Conservation (phyloP, 2,888 invertebrate species). For the Drosophila prostipennis region DNA sequence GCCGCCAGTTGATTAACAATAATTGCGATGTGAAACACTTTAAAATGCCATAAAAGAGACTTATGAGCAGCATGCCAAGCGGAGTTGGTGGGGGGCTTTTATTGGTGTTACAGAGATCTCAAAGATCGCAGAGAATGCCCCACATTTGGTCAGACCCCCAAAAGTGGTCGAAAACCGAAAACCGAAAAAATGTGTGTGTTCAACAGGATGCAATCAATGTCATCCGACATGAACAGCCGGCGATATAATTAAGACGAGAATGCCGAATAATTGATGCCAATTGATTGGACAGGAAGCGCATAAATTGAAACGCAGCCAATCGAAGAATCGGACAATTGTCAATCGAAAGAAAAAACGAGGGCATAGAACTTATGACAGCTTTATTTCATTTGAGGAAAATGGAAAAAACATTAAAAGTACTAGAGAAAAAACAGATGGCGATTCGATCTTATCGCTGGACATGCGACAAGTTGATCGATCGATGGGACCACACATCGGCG, state of each 20-base stretch:
- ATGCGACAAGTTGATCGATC: conserved; percentile 37
- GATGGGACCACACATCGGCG: conserved; percentile 33
- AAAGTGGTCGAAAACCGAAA: conserved; percentile 17
- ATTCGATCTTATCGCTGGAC: conserved; percentile 48
- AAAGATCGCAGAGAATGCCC: conserved; percentile 17
- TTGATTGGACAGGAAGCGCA: conserved; percentile 67
- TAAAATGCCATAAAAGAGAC: conserved; percentile 58
- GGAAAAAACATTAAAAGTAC: background rate
- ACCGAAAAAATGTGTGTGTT: conserved; percentile 4
- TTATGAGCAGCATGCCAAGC: conserved; percentile 20
- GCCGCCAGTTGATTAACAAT: conserved; percentile 49
- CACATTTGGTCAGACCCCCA: conserved; percentile 34
- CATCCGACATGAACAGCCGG: conserved; percentile 15
- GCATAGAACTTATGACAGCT: conserved; percentile 59
- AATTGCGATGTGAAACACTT: conserved; percentile 55
- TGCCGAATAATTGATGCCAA: conserved; percentile 45
- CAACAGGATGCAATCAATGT: conserved; percentile 66
- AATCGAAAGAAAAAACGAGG: conserved; percentile 4
- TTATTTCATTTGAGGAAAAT: conserved; percentile 23
- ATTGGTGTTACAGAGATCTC: conserved; percentile 7
- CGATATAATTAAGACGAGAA: conserved; percentile 39
- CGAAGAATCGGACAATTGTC: conserved; percentile 9
- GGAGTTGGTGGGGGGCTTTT: background rate
- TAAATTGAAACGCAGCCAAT: conserved; percentile 46
- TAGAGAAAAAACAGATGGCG: conserved; percentile 21